Conservation (phyloP, 1,140 invertebrate species). For the Vanessa atalanta region DNA sequence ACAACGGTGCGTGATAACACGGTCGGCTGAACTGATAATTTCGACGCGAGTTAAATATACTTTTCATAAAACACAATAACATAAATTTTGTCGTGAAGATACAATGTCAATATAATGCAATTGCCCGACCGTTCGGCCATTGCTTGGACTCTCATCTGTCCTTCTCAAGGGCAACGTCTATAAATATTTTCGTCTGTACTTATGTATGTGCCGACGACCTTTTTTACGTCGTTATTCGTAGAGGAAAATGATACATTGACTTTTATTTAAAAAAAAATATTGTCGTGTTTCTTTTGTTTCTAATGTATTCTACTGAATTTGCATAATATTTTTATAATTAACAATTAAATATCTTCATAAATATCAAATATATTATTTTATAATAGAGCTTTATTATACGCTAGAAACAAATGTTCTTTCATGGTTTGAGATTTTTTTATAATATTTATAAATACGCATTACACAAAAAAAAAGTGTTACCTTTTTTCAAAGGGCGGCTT, state of each 20-base stretch:
- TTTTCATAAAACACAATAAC: neutral
- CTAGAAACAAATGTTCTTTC: neutral
- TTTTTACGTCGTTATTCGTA: constrained; percentile 23
- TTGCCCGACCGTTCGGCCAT: constrained; percentile 15
- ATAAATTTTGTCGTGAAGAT: neutral
- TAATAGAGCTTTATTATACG: too few species aligned
- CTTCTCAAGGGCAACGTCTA: constrained; percentile 56
- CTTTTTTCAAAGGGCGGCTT: neutral
- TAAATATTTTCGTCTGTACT: constrained; percentile 49
- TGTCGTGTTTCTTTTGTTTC: neutral
- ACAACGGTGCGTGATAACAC: constrained; percentile 1
- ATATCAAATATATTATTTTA: too few species aligned
- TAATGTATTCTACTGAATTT: too few species aligned
- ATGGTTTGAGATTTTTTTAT: neutral
- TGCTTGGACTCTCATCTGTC: constrained; percentile 43
- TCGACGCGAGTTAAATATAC: neutral
- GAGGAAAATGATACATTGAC: neutral
- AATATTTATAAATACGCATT: neutral
- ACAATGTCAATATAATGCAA: constrained; percentile 7
- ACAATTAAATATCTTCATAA: neutral
- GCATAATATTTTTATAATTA: neutral
- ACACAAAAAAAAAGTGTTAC: neutral
- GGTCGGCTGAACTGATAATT: constrained; percentile 5
- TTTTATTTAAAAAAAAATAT: neutral
- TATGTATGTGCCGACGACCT: constrained; percentile 43